Conservation (phyloP, 2,113 vertebrate species). For the Hyla sarda region DNA sequence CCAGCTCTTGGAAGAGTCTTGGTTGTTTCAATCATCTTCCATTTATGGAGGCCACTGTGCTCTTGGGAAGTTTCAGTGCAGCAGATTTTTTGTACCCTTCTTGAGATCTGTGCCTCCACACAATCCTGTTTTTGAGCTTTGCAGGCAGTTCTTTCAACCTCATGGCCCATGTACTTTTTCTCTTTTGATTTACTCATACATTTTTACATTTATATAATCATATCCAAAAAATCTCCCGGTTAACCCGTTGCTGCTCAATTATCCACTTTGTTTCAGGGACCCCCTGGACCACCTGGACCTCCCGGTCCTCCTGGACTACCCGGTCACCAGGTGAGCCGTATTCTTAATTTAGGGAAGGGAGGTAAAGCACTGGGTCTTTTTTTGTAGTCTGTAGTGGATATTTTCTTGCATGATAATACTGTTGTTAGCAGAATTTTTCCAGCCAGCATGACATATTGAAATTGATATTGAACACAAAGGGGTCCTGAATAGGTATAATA, state of each 20-base stretch:
- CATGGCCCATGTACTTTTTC: not conserved
- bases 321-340: constrained; percentile 82
- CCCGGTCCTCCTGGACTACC: constrained; percentile 81
- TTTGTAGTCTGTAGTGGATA: not conserved
- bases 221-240: not conserved
- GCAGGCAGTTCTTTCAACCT: too few species aligned
- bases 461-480: not conserved
- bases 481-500: not conserved
- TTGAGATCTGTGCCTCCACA: too few species aligned
- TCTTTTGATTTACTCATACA: not conserved
- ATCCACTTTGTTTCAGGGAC: constrained; percentile 77
- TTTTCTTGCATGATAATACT: not conserved
- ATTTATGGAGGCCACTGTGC: too few species aligned
- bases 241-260: not conserved
- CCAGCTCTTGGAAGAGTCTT: too few species aligned
- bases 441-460: constrained; percentile 21
- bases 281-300: constrained; percentile 87
- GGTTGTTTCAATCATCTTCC: too few species aligned
- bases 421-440: not conserved
- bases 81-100: too few species aligned
- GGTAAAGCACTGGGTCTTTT: not conserved
- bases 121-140: too few species aligned
- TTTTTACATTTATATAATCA: not conserved
- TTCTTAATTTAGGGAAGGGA: not conserved
- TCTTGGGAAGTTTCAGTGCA: too few species aligned